Base-by-base conservation (phyloP, 2,113 vertebrate species). In the Ictalurus furcatus region DNA sequence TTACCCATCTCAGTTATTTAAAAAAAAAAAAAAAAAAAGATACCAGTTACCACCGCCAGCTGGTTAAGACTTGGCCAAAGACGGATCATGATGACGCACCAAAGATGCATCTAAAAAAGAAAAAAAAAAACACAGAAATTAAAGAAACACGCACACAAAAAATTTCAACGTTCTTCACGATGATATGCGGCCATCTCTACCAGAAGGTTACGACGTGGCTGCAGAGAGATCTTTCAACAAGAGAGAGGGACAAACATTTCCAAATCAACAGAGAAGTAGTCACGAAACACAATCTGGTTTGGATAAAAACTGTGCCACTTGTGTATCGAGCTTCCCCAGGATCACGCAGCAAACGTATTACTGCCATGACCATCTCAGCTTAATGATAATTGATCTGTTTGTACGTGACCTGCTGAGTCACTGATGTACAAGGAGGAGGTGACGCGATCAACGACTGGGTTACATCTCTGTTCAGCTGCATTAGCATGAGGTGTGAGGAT, bases 361-460 rank as follows among this genome's bases (percentile, higher is more conserved):
- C 17, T 37, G 16, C 2, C 5, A 16, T 17, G 69, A 34, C 7
- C 7, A 17, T 71, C 4, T 21, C 17, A 7, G 5, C 17, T 17
- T 34, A 73, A n/a, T n/a, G n/a, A n/a, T n/a, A n/a, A 40, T 6
- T 48, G 44, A 48, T 19, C 48, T 9, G 5, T 9, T 48, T 87
- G 54, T 67, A 48, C 23, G 48, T 56, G 63, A 73, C 6, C 28
- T 82, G 87, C 79, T 44, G 87, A 88, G 87, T 88, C 87, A 88
- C 63, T 19, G 79, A 88, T 11, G 44, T 25, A 54, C 21, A n/a
- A 7, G 4, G 52, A 80, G n/a, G 19, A n/a, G 4, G 48, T 56
- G n/a, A 56, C 21, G n/a, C 4, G 56, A 23, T 84, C 37, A 61
- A 83, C 56, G 30, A 83, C 56, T 30, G 16, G n/a, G n/a, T 83